A percentile compares a stretch with the other conserved stretches of the same genome.
phyloP scores from a whole-genome alignment of 2,888 invertebrate species.

The Carabus problematicus region DNA sequence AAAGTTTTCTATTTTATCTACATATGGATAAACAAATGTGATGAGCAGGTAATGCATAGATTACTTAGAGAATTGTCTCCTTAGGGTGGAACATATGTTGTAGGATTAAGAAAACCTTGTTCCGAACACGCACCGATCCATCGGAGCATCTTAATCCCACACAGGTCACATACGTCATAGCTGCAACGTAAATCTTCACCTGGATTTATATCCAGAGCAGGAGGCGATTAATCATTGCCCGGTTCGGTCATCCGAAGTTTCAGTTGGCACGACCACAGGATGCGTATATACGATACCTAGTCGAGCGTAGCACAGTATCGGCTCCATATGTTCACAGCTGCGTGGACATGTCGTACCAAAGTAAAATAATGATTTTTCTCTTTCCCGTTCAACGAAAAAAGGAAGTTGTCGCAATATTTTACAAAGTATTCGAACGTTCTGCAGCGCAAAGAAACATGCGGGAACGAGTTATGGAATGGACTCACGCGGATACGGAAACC shows the following conservation, averaged over 20 bases:
- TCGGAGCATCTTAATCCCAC: conserved; percentile 15
- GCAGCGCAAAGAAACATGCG: conserved; percentile 29
- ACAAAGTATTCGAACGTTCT: conserved; percentile 30
- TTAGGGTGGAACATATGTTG: too few relatives aligned
- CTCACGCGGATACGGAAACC: background rate
- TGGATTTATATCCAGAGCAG: conserved; percentile 37
- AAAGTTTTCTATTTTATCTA: too few relatives aligned
- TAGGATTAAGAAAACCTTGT: too few relatives aligned
- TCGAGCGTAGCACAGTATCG: conserved; percentile 5
- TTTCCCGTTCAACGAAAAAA: conserved; percentile 26
- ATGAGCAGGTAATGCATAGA: too few relatives aligned
- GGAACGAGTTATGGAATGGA: background rate
- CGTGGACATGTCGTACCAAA: conserved; percentile 17
- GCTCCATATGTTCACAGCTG: conserved; percentile 16
- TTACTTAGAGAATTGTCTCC: too few relatives aligned
- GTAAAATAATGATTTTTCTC: conserved; percentile 34
- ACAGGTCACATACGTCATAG: conserved; percentile 35
- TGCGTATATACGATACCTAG: background rate
- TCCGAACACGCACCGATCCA: background rate
- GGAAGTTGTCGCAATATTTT: conserved; percentile 33
- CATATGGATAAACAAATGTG: too few relatives aligned
- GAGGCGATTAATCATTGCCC: conserved; percentile 36
- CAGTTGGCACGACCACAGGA: conserved; percentile 20
- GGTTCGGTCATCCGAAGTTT: conserved; percentile 32
- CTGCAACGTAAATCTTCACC: conserved; percentile 32